Base-by-base conservation (phyloP, 2,113 vertebrate species). In the Platysteira castanea region DNA sequence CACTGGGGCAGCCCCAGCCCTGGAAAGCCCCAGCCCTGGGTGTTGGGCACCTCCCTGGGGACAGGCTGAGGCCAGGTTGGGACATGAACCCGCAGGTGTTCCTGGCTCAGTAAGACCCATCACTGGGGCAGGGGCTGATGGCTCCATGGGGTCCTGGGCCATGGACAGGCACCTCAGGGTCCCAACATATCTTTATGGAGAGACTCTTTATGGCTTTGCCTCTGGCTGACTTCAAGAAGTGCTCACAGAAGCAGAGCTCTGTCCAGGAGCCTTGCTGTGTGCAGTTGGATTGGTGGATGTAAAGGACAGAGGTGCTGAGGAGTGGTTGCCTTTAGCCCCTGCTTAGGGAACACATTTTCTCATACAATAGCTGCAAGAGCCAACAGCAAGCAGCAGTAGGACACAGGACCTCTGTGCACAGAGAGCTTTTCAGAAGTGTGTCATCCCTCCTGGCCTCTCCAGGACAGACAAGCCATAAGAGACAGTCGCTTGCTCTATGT, bases 401-500 rank as follows among this genome's bases (percentile, higher is more conserved):
- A 77, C 50, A n/a, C 52, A 41, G 75, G 63, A 76, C 12, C 39
- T 82, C 44, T 76, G 65, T 76, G 63, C 63, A 90, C 31, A 41
- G 57, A 90, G 67, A 52, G 41, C 53, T 73, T 92, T 77, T 41
- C 80, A 49, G 53, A 53, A 37, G 26, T 12, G 30, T 3, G 0
- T 52, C 41, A 50, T 28, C 54, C 17, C 57, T 85, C 9, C 46
- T 54, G 63, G 70, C 52, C 49, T 75, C 17, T 12, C 5, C 46
- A 56, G 31, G 31, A n/a, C 37, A 80, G 31, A 49, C 0, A 7
- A 42, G 15, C 46, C n/a, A 11, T 26, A 14, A 20, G 19, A 69
- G 8, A 61, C 16, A 42, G 20, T 33, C 0, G 0, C 39, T 74
- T 70, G 60, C 33, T 70, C 2, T 54, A 2, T 0, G 0, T 26